Evolutionary conservation across 2,888 invertebrate genomes (phyloP).

Genomic region (Phyllotreta cruciferae): DNA sequence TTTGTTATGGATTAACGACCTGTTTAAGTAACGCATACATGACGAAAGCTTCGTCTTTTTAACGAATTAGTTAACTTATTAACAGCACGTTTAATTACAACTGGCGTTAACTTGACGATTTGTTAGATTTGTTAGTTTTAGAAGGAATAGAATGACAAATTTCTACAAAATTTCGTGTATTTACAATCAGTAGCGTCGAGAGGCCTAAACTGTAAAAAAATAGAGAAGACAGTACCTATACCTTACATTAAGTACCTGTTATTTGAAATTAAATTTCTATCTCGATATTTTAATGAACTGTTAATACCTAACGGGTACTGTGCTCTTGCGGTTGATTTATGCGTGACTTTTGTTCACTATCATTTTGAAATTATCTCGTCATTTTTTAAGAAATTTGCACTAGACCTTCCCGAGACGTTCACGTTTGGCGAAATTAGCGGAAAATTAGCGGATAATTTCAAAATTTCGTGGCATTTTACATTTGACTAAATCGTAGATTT

Average conservation of each 20-base stretch:
- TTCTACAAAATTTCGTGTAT: slow-evolving; percentile 21
- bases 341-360: neutral
- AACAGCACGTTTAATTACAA: no score
- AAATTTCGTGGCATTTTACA: slow-evolving; percentile 13
- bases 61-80: no score
- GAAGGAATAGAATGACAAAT: slow-evolving; percentile 25
- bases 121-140: slow-evolving; percentile 29
- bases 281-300: slow-evolving; percentile 27
- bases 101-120: slow-evolving; percentile 7
- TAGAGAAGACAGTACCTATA: slow-evolving; percentile 48
- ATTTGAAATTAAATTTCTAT: slow-evolving; percentile 29
- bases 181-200: slow-evolving; percentile 55
- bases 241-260: slow-evolving; percentile 43
- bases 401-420: no score
- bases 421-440: neutral
- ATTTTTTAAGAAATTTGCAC: no score
- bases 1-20: no score
- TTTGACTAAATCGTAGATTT: slow-evolving; percentile 8
- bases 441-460: slow-evolving; percentile 8
- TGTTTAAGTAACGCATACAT: no score
- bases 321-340: slow-evolving; percentile 14
- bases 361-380: no score
- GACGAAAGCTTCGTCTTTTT: no score
- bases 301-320: slow-evolving; percentile 27
- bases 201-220: slow-evolving; percentile 54